Conservation (phyloP, 2,888 invertebrate species). For the Polydrusus pterygomalis region DNA sequence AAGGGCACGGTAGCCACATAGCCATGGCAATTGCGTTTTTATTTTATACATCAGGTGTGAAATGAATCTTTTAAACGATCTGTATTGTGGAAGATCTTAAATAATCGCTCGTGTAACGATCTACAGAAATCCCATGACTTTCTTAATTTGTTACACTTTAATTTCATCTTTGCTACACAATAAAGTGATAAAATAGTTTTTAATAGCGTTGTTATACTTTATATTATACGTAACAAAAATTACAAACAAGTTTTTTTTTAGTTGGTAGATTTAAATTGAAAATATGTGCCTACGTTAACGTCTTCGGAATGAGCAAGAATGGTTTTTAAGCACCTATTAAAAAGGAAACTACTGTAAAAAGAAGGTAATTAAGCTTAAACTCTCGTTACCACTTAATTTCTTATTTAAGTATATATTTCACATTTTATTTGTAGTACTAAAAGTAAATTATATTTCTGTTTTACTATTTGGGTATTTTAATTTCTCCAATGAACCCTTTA, state of each 20-base stretch:
- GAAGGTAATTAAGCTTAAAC: too few relatives aligned
- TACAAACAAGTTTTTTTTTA: slow-evolving; percentile 12
- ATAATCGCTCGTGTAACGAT: slow-evolving; percentile 38
- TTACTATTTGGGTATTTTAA: too few relatives aligned
- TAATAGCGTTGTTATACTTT: slow-evolving; percentile 7
- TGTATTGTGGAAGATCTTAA: slow-evolving; percentile 28
- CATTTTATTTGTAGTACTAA: too few relatives aligned
- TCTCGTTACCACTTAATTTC: too few relatives aligned
- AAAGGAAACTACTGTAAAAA: too few relatives aligned
- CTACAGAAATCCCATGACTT: slow-evolving; percentile 40
- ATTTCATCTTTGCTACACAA: slow-evolving; percentile 27
- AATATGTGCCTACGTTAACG: neutral
- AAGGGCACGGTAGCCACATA: slow-evolving; percentile 41
- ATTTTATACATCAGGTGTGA: slow-evolving; percentile 42
- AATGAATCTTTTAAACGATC: slow-evolving; percentile 40
- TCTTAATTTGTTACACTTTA: slow-evolving; percentile 46
- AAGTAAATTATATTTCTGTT: too few relatives aligned
- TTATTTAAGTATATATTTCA: too few relatives aligned
- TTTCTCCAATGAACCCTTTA: too few relatives aligned
- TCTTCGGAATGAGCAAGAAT: too few relatives aligned
- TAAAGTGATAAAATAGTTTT: slow-evolving; percentile 20
- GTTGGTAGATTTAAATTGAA: slow-evolving; percentile 2
- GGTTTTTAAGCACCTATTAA: too few relatives aligned
- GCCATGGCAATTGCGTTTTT: slow-evolving; percentile 30
- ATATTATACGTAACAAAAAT: neutral